Evolutionary conservation across 2,888 invertebrate genomes (phyloP).

Genomic region (Meiosimyza platycephala): DNA sequence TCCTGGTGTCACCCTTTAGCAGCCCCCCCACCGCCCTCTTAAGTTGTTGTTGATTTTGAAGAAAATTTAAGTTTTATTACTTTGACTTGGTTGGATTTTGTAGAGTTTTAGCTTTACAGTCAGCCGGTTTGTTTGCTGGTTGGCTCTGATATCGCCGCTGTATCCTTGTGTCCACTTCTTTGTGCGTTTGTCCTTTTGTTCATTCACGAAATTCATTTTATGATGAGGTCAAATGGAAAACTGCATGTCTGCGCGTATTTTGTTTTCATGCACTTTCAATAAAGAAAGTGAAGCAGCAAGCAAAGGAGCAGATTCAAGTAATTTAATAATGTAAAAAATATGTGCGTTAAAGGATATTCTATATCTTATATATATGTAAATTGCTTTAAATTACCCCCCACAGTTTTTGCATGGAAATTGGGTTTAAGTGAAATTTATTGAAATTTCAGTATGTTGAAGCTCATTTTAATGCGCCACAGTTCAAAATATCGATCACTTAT

Average conservation of each 20-base stretch:
- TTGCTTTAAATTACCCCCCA: no score
- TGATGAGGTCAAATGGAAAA: conserved; percentile 39
- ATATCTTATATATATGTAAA: no score
- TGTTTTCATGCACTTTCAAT: background rate
- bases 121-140: background rate
- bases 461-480: no score
- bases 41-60: conserved; percentile 8
- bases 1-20: background rate
- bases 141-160: background rate
- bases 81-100: conserved; percentile 28
- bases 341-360: no score
- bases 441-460: no score
- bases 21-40: background rate
- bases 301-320: background rate
- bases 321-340: no score
- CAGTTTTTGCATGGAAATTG: no score
- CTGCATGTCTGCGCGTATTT: conserved; percentile 26
- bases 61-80: conserved; percentile 36
- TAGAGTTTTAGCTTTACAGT: conserved; percentile 6
- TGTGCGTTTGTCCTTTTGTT: conserved; percentile 47
- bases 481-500: no score
- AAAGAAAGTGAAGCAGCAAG: background rate
- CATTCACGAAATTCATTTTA: conserved; percentile 37
- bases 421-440: no score
- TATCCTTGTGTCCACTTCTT: background rate